These are phyloP conservation scores for Didymodactylos carnosus DNA, from an alignment of 2,888 invertebrate genomes.

Conservation along the genomic window DNA sequence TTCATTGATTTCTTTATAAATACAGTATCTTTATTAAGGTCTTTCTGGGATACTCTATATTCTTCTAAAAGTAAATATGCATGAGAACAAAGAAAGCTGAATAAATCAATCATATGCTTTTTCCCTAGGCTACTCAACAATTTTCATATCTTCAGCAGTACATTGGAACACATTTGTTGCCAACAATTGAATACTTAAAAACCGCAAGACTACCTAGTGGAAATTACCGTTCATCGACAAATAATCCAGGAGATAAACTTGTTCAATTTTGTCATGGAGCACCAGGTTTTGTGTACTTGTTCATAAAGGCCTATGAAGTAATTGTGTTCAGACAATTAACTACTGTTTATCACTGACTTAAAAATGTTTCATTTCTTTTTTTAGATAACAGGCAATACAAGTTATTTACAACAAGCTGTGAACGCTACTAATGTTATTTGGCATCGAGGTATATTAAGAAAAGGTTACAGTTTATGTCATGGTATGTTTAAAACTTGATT, in stretches of 20 bases:
- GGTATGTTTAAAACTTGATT: no score
- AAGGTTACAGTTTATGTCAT: slow-evolving; percentile 70
- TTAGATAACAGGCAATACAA: neutral
- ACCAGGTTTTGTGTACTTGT: slow-evolving; percentile 58
- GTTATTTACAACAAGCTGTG: neutral
- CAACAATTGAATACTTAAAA: slow-evolving; percentile 33
- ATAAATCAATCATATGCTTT: neutral
- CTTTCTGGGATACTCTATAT: slow-evolving; percentile 61
- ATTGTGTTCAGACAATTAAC: neutral
- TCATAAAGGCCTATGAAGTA: slow-evolving; percentile 17
- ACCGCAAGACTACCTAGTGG: slow-evolving; percentile 34
- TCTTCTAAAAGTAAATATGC: slow-evolving; percentile 28
- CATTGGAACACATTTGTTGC: slow-evolving; percentile 20
- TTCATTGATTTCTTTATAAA: no score
- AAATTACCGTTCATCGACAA: slow-evolving; percentile 52
- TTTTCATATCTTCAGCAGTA: neutral
- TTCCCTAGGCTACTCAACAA: neutral
- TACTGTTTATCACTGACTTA: slow-evolving; percentile 23
- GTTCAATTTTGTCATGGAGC: slow-evolving; percentile 86
- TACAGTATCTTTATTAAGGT: no score
- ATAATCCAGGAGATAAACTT: slow-evolving; percentile 46
- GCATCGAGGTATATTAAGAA: slow-evolving; percentile 55
- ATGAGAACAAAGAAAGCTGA: neutral
- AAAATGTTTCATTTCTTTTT: slow-evolving; percentile 44
- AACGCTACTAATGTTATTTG: slow-evolving; percentile 52